Evolutionary conservation across 1,140 invertebrate genomes (phyloP).

Genomic region (Tetranychus cinnabarinus): DNA sequence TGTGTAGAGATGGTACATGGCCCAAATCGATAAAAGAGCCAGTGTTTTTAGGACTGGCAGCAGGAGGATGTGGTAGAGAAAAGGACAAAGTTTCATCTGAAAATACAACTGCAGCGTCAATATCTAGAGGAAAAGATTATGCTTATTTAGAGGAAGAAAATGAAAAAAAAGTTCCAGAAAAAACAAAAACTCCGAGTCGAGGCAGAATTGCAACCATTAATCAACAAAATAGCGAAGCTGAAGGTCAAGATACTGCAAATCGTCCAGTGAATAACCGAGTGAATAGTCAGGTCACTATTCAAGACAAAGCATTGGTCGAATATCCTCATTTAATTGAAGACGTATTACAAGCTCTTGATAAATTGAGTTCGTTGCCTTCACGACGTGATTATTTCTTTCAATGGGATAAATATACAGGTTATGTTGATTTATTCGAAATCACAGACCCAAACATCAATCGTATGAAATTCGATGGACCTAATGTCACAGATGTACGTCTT

Average conservation of each 20-base stretch:
- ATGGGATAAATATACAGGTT: conserved; percentile 49
- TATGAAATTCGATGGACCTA: too few species aligned
- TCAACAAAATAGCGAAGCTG: neutral
- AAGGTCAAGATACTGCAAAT: neutral
- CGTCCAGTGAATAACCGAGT: neutral
- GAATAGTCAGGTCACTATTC: too few species aligned
- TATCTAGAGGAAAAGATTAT: neutral
- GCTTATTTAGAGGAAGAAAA: neutral
- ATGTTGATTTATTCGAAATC: conserved; percentile 44
- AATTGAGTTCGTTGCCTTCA: conserved; percentile 48
- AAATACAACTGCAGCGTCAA: neutral
- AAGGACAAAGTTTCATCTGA: neutral
- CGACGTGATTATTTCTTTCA: conserved; percentile 59
- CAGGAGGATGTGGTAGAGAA: neutral
- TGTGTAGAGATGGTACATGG: too few species aligned
- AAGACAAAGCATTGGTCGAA: neutral
- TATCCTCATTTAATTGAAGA: neutral
- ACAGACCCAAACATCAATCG: too few species aligned
- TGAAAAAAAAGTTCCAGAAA: neutral
- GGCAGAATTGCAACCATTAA: neutral
- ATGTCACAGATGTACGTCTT: too few species aligned
- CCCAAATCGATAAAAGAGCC: neutral
- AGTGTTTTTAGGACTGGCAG: too few species aligned
- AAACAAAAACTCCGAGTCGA: neutral
- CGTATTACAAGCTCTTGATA: conserved; percentile 40